Evolutionary conservation across 2,113 vertebrate species (phyloP).

Genomic region (Lamprologus lemairii): DNA sequence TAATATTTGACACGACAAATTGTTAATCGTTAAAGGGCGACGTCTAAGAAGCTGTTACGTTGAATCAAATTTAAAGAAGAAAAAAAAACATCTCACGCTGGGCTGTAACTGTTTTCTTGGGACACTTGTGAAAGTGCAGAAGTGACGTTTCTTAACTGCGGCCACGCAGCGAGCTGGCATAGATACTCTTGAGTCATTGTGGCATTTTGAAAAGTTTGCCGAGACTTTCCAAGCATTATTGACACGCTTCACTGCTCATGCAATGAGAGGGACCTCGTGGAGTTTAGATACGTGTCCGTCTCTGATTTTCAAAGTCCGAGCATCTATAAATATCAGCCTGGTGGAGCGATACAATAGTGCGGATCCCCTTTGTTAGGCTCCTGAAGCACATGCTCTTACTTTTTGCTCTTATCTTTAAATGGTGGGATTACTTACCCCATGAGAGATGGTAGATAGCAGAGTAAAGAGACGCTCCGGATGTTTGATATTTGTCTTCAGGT

Average conservation of each 20-base stretch:
- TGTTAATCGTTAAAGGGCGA: constrained; percentile 41
- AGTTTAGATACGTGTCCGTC: not conserved
- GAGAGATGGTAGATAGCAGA: constrained; percentile 36
- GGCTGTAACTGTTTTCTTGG: not conserved
- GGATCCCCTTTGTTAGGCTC: constrained; percentile 3
- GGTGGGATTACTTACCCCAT: constrained; percentile 67
- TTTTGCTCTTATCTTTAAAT: not conserved
- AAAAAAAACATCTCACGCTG: not conserved
- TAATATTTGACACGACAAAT: constrained; percentile 50
- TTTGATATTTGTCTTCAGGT: constrained; percentile 8
- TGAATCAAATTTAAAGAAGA: not conserved
- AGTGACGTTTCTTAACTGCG: not conserved
- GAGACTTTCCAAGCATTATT: not conserved
- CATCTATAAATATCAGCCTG: not conserved
- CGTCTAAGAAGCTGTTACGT: constrained; percentile 4
- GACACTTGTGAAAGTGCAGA: not conserved
- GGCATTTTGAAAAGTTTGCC: not conserved
- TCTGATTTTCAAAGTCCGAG: not conserved
- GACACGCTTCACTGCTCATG: not conserved
- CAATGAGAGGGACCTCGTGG: not conserved
- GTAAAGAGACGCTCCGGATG: not conserved
- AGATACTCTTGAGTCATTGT: not conserved
- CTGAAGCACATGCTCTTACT: not conserved
- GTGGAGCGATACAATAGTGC: not conserved
- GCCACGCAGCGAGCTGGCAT: not conserved